These are phyloP conservation scores for Anoura caudifer DNA, from an alignment of 2,113 vertebrate species.

Conservation along the genomic window DNA sequence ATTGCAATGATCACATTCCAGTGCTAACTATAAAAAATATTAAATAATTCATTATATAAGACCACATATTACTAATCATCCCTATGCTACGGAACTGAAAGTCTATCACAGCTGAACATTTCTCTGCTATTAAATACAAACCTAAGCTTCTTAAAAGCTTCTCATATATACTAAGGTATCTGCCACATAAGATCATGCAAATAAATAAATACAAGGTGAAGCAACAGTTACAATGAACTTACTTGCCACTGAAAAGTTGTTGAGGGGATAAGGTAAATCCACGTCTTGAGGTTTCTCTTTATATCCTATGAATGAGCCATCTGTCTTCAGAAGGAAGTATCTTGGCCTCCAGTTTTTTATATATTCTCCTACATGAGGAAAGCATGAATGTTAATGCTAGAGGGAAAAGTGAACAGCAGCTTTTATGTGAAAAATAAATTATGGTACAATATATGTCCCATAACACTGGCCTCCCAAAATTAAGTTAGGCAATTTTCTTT, in stretches of 20 bases:
- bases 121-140: not conserved
- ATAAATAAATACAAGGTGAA: not conserved
- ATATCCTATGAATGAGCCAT: slow-evolving; percentile 99
- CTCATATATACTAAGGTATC: not conserved
- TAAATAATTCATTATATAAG: not conserved
- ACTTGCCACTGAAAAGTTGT: slow-evolving; percentile 99
- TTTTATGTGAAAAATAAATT: slow-evolving; percentile 58
- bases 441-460: slow-evolving; percentile 38
- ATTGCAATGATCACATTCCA: not conserved
- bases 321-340: slow-evolving; percentile 98
- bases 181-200: not conserved
- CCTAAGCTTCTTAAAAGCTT: not conserved
- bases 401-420: slow-evolving; percentile 32
- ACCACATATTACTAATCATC: not conserved
- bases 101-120: not conserved
- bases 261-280: slow-evolving; percentile 97
- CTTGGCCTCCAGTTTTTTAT: slow-evolving; percentile 99
- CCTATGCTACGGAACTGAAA: not conserved
- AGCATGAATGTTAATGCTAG: slow-evolving; percentile 70
- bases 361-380: slow-evolving; percentile 90
- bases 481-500: slow-evolving; percentile 61
- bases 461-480: slow-evolving; percentile 53
- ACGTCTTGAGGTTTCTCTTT: slow-evolving; percentile 99
- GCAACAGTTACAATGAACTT: slow-evolving; percentile 73
- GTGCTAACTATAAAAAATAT: not conserved